Percentiles rank a stretch among this genome's conserved stretches.
These are phyloP conservation scores for Heliconius himera DNA, from an alignment of 1,140 invertebrate genomes.

Conservation along the genomic window DNA sequence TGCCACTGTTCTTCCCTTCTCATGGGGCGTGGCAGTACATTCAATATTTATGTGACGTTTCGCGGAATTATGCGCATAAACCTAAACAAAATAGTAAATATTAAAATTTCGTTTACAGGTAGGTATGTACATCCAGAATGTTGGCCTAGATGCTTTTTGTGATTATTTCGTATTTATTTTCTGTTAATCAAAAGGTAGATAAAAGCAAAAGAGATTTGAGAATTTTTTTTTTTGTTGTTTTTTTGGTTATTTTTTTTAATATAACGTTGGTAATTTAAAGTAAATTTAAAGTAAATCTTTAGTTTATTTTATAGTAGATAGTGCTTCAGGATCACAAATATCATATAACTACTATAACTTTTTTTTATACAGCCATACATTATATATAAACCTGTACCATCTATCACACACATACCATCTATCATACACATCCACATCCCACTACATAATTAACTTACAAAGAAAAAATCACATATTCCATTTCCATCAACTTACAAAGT, in stretches of 20 bases:
- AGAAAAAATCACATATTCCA: neutral
- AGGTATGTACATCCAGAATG: neutral
- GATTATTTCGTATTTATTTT: neutral
- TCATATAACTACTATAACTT: no score
- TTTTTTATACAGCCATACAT: no score
- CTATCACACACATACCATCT: no score
- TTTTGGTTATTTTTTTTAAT: no score
- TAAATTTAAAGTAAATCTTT: no score
- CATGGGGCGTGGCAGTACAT: slow-evolving; percentile 45
- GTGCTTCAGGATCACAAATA: no score
- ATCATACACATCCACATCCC: neutral
- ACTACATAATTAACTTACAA: slow-evolving; percentile 6
- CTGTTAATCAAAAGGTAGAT: neutral
- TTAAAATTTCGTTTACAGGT: neutral
- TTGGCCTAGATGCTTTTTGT: neutral
- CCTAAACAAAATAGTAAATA: slow-evolving; percentile 4
- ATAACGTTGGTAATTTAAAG: no score
- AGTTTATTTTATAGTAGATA: no score
- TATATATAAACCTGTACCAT: no score
- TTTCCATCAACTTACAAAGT: slow-evolving; percentile 27
- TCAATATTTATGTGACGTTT: slow-evolving; percentile 32
- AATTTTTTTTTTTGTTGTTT: no score
- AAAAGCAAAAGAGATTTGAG: neutral
- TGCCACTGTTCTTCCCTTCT: slow-evolving; percentile 57
- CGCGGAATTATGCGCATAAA: slow-evolving; percentile 27